Base-by-base conservation (phyloP, 2,888 invertebrate genomes). In the Phortica magna region DNA sequence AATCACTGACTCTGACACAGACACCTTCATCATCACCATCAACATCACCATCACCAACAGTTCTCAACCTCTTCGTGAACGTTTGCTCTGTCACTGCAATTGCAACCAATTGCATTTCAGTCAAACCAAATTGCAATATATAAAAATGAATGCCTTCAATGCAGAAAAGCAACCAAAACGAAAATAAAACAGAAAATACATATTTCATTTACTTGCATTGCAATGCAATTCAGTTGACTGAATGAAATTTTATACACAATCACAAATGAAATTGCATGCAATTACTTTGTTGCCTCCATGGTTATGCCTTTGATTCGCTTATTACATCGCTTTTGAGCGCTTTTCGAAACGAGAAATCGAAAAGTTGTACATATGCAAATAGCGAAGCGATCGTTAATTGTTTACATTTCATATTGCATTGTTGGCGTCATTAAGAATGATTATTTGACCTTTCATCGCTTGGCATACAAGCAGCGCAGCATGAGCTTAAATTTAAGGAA, bases 231-330 rank as follows among this genome's bases (percentile, higher is more conserved):
- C 48, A 48, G 48, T 48, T 48, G 48, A 59, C 14, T 22, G 61
- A 61, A 68, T 71, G 17, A 71, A 71, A 31, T 71, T 71, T 17
- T 7, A 55, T 71, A 71, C 14, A 71, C 22, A 70, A 70, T 70
- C 48, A 12, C 17, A 81, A 80, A 80, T 83, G 73, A 81, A 88
- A 88, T 85, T 81, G 85, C 78, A 76, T 61, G 81, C 85, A 85
- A 85, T 88, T 88, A 83, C 81, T 81, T 85, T 83, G 85, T 84
- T 82, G 82, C 68, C 77, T 42, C 9, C 48, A 14, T 48, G 10
- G 61, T 61, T 17, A 61, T 17, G 19, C 22, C 61, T 61, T 61
- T 61, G 17, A 61, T 19, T 22, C 22, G 22, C 61, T 19, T 61
- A 61, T 77, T 76, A 6, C 48, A 12, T 9, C 7, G 48, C 48